Conservation (phyloP, 2,888 invertebrate species). For the Geophilus truncorum region DNA sequence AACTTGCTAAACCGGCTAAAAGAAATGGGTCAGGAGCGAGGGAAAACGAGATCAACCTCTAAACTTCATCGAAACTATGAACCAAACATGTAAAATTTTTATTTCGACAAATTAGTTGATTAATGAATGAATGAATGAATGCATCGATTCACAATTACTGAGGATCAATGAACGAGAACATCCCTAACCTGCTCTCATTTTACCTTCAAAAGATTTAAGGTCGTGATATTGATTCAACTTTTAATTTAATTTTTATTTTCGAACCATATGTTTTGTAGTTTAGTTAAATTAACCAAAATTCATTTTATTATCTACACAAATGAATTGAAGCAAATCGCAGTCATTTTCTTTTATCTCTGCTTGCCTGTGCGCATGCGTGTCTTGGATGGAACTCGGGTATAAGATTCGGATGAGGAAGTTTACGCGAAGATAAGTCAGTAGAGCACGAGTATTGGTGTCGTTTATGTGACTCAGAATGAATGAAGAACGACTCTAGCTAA, state of each 20-base stretch:
- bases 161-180: not conserved
- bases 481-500: not conserved
- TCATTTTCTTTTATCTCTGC: not conserved
- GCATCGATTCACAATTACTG: not conserved
- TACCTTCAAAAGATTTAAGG: not conserved
- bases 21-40: not conserved
- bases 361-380: not conserved
- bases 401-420: not conserved
- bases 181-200: not conserved
- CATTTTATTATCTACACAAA: no score
- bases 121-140: no score
- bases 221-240: not conserved
- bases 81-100: not conserved
- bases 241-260: not conserved
- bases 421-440: not conserved
- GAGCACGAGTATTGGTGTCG: not conserved
- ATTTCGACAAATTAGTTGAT: no score
- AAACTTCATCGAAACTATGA: not conserved
- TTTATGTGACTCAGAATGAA: not conserved
- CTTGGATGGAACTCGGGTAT: not conserved
- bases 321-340: not conserved
- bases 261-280: no score
- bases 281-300: no score
- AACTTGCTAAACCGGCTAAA: not conserved
- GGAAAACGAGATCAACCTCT: not conserved